Conservation (phyloP, 1,140 invertebrate genomes). For the Micrasema minimum region DNA sequence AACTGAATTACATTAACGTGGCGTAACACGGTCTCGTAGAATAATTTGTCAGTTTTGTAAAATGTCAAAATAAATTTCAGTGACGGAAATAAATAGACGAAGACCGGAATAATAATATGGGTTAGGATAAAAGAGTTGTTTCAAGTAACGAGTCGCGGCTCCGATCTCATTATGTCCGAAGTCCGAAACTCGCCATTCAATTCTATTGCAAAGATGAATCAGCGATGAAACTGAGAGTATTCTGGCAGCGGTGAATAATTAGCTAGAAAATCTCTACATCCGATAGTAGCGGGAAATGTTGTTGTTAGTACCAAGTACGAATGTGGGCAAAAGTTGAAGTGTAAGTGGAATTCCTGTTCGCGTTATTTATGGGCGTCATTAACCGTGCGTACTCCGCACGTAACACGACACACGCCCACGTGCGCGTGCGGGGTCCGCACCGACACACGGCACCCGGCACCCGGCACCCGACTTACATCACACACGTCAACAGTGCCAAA, state of each 20-base stretch:
- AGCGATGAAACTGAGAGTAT: constrained; percentile 2
- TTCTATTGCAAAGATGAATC: neutral
- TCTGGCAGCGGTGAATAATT: neutral
- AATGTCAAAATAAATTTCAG: neutral
- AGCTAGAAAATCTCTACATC: neutral
- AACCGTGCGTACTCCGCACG: neutral
- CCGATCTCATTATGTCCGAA: neutral
- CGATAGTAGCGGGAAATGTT: neutral
- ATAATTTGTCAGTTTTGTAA: neutral
- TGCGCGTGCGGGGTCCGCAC: neutral
- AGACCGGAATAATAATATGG: neutral
- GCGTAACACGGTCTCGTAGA: neutral
- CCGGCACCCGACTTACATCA: too few species aligned
- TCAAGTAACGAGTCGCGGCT: neutral
- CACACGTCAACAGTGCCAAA: too few species aligned
- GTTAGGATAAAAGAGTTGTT: constrained; percentile 20
- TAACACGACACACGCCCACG: constrained; percentile 9
- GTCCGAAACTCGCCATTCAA: neutral
- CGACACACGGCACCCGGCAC: neutral
- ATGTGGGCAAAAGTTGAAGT: constrained; percentile 7
- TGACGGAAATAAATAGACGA: constrained; percentile 5
- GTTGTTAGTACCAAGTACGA: too few species aligned
- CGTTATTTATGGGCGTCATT: neutral
- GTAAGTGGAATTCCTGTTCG: constrained; percentile 15
- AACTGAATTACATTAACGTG: neutral